Evolutionary conservation across 2,797 vertebrate genomes (phyloP).

Genomic region (Chelmon rostratus): DNA sequence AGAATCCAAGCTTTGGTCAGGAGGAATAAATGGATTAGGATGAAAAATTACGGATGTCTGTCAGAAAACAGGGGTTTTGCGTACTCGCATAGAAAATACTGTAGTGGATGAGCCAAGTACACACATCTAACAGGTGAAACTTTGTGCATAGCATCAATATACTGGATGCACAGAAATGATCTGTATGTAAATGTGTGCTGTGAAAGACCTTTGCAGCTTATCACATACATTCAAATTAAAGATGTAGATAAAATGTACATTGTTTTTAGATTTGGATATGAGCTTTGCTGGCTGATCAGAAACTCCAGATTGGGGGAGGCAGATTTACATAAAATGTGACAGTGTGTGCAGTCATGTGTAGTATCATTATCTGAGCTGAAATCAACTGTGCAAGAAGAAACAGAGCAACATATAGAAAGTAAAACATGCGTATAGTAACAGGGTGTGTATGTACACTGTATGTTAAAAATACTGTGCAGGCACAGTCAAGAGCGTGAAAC

Average conservation of each 20-base stretch:
- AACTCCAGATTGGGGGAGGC: slow-evolving; percentile 22
- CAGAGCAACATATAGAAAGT: background rate
- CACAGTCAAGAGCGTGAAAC: background rate
- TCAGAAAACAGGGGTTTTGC: background rate
- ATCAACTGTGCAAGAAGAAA: slow-evolving; percentile 31
- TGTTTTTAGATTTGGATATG: slow-evolving; percentile 4
- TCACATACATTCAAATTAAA: slow-evolving; percentile 30
- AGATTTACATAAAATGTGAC: slow-evolving; percentile 44
- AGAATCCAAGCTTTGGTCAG: background rate
- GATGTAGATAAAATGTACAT: slow-evolving; percentile 7
- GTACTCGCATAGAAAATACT: background rate
- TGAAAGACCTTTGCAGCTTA: background rate
- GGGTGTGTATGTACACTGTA: background rate
- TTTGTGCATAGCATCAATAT: background rate
- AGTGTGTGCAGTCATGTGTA: slow-evolving; percentile 32
- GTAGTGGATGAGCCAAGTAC: background rate
- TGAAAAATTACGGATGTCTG: slow-evolving; percentile 15
- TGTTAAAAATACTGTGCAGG: background rate
- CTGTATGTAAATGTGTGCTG: slow-evolving; percentile 3
- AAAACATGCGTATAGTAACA: background rate
- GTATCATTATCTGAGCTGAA: slow-evolving; percentile 35
- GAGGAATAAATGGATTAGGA: slow-evolving; percentile 15
- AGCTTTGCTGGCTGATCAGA: slow-evolving; percentile 1
- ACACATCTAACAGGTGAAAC: background rate
- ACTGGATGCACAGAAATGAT: background rate